phyloP scores from a whole-genome alignment of 2,888 invertebrate genomes.

The Invenusta paracnida region DNA sequence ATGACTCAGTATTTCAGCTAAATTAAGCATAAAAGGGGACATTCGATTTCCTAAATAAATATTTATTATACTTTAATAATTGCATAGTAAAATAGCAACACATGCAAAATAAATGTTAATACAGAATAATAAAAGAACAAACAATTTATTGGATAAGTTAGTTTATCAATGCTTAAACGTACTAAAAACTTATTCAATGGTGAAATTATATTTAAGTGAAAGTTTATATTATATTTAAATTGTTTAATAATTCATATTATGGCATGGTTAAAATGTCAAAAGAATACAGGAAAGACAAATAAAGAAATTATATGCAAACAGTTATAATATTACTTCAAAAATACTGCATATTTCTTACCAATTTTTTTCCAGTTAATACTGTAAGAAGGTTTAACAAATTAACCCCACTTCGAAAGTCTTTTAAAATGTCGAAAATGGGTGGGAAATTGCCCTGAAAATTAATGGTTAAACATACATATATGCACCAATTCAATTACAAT shows the following conservation, averaged over 20 bases:
- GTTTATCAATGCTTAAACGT: neutral
- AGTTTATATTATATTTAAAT: neutral
- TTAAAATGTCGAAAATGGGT: neutral
- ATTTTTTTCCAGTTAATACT: neutral
- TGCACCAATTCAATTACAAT: no score
- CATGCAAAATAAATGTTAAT: no score
- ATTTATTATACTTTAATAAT: neutral
- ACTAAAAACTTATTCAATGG: neutral
- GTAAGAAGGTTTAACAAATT: neutral
- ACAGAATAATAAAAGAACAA: no score
- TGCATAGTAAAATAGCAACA: neutral
- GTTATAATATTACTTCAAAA: no score
- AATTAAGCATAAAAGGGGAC: no score
- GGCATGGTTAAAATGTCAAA: neutral
- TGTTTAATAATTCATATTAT: no score
- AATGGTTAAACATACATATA: no score
- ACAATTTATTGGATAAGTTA: no score
- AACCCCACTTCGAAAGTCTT: slow-evolving; percentile 4
- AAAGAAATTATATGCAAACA: neutral
- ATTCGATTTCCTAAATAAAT: no score
- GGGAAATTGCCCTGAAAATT: neutral
- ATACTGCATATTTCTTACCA: neutral
- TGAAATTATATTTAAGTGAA: neutral
- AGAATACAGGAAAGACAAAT: neutral
- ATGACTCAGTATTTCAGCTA: no score